A percentile compares a stretch with the other conserved stretches of the same genome.
Conservation (phyloP, 2,113 vertebrate genomes). For the Corythoichthys haematopterus region DNA sequence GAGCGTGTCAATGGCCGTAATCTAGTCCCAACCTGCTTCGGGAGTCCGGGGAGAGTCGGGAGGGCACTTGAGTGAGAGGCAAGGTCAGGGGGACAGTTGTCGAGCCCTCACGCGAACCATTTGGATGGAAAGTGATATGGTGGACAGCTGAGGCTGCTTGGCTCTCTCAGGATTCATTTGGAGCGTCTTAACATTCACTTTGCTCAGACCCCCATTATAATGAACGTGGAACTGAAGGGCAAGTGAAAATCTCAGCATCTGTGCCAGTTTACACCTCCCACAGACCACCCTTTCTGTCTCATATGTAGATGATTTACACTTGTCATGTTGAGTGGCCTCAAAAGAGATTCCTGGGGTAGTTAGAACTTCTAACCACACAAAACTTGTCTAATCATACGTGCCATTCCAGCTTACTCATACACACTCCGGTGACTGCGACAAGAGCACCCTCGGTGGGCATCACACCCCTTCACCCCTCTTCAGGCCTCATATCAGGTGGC, state of each 20-base stretch:
- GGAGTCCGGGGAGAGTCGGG: conserved; percentile 39
- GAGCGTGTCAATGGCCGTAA: conserved; percentile 41
- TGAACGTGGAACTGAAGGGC: conserved; percentile 53
- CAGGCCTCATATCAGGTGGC: conserved; percentile 27
- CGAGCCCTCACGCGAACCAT: conserved; percentile 53
- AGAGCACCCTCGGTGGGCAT: conserved; percentile 26
- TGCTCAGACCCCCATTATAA: conserved; percentile 48
- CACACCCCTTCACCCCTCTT: conserved; percentile 19
- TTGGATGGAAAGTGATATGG: conserved; percentile 72
- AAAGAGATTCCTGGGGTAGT: conserved; percentile 35
- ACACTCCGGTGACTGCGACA: conserved; percentile 5
- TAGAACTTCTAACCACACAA: conserved; percentile 20
- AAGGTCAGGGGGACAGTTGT: conserved; percentile 72
- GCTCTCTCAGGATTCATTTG: conserved; percentile 66
- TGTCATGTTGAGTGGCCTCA: conserved; percentile 25
- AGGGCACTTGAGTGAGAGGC: conserved; percentile 44
- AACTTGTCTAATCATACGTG: conserved; percentile 36
- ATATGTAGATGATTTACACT: conserved; percentile 2
- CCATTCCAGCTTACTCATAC: conserved; percentile 17
- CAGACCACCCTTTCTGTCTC: not conserved
- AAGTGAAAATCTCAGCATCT: conserved; percentile 53
- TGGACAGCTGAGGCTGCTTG: conserved; percentile 68
- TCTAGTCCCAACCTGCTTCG: conserved; percentile 38
- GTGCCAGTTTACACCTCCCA: conserved; percentile 12
- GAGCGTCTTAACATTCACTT: conserved; percentile 65